Evolutionary conservation across 2,113 vertebrate genomes (phyloP).

Genomic region (Panthera uncia): DNA sequence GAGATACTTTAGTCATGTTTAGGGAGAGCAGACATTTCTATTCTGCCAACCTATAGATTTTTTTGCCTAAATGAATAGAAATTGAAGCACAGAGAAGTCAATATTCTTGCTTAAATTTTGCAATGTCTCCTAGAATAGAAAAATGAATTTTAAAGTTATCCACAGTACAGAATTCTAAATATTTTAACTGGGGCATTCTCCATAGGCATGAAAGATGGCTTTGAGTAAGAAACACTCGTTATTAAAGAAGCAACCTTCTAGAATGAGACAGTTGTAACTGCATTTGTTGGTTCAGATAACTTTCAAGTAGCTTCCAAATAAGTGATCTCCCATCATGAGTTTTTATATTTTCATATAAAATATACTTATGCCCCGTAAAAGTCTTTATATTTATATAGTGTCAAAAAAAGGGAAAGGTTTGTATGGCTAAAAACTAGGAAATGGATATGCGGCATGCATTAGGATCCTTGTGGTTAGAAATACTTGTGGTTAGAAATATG

Average conservation of each 20-base stretch:
- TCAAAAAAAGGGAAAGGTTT: too few relatives aligned
- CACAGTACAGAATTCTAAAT: not conserved
- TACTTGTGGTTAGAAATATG: not conserved
- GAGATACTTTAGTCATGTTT: not conserved
- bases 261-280: not conserved
- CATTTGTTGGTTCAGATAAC: not conserved
- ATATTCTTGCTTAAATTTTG: not conserved
- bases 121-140: not conserved
- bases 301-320: not conserved
- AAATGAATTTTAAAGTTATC: slow-evolving; percentile 27
- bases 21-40: not conserved
- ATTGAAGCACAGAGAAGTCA: not conserved
- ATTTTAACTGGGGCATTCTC: not conserved
- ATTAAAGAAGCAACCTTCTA: not conserved
- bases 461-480: not conserved
- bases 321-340: not conserved
- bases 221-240: not conserved
- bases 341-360: not conserved
- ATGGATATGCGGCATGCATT: not conserved
- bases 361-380: too few relatives aligned
- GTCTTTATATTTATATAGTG: not conserved
- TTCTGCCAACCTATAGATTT: not conserved
- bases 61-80: not conserved
- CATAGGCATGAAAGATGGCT: not conserved
- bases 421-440: not conserved